Conservation (phyloP, 2,888 invertebrate species). For the Amiota minor region DNA sequence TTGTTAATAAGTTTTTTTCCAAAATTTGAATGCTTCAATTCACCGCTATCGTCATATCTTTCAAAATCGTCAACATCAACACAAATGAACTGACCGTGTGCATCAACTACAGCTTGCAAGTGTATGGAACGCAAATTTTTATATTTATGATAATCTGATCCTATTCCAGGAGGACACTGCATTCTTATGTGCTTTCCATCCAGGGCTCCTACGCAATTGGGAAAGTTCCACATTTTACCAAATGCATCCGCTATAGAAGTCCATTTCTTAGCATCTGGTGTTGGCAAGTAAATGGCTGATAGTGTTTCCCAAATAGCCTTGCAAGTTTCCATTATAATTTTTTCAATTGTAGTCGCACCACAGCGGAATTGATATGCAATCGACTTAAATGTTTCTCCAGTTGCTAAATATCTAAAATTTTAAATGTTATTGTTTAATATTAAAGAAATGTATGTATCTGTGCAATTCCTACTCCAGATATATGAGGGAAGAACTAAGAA, state of each 20-base stretch:
- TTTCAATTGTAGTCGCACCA: constrained; percentile 33
- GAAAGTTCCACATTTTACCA: constrained; percentile 11
- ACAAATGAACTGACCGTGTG: constrained; percentile 36
- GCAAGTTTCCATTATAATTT: constrained; percentile 33
- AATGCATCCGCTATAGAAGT: constrained; percentile 9
- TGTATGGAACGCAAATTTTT: constrained; percentile 9
- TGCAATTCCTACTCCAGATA: not conserved
- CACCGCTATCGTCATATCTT: constrained; percentile 35
- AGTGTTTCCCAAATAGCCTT: constrained; percentile 33
- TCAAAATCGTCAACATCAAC: constrained; percentile 35
- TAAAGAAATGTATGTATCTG: not conserved
- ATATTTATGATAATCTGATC: not conserved
- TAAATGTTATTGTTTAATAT: not conserved
- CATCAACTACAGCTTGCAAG: constrained; percentile 30
- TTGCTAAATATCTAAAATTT: constrained; percentile 29
- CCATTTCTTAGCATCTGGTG: constrained; percentile 34
- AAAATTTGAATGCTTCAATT: constrained; percentile 35
- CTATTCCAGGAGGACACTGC: constrained; percentile 25
- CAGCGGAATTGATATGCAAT: constrained; percentile 28
- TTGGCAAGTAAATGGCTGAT: constrained; percentile 32
- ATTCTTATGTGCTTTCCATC: constrained; percentile 32
- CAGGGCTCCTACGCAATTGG: constrained; percentile 32
- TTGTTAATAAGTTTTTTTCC: constrained; percentile 29
- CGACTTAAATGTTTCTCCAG: constrained; percentile 31
- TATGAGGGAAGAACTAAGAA: too few species aligned